These are phyloP conservation scores for Manis crassicaudata DNA, from an alignment of 2,797 vertebrate species.

Conservation along the genomic window DNA sequence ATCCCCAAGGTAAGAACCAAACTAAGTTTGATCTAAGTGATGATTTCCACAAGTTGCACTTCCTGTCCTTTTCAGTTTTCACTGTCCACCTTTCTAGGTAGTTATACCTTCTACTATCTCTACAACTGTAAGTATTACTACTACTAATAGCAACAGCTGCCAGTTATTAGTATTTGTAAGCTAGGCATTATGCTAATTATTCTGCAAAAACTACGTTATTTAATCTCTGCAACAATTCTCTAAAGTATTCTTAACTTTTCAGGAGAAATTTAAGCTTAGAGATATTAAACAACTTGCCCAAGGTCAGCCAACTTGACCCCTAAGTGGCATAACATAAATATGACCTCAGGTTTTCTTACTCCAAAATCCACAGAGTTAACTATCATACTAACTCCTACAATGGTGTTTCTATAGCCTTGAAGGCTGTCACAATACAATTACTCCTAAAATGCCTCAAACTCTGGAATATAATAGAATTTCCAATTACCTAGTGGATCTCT, in stretches of 20 bases:
- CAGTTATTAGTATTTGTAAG: background rate
- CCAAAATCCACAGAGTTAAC: background rate
- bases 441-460: background rate
- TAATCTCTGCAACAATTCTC: background rate
- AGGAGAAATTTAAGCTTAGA: background rate
- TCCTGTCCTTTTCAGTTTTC: background rate
- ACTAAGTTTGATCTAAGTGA: background rate
- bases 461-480: conserved; percentile 30
- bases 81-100: background rate
- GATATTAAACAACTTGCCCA: conserved; percentile 32
- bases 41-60: conserved; percentile 16
- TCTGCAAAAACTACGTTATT: background rate
- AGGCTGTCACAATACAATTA: background rate
- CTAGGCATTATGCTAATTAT: background rate
- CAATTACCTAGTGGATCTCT: background rate
- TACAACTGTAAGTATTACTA: background rate
- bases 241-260: conserved; percentile 19
- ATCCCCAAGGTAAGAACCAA: conserved; percentile 3
- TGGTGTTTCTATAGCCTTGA: background rate
- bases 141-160: background rate
- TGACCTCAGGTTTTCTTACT: background rate
- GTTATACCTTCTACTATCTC: background rate
- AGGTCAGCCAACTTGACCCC: background rate
- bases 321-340: background rate
- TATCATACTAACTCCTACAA: background rate